Evolutionary conservation across 1,140 invertebrate species (phyloP), one percentile per base, ranked within the genome.

Genomic region (Euwallacea similis): DNA sequence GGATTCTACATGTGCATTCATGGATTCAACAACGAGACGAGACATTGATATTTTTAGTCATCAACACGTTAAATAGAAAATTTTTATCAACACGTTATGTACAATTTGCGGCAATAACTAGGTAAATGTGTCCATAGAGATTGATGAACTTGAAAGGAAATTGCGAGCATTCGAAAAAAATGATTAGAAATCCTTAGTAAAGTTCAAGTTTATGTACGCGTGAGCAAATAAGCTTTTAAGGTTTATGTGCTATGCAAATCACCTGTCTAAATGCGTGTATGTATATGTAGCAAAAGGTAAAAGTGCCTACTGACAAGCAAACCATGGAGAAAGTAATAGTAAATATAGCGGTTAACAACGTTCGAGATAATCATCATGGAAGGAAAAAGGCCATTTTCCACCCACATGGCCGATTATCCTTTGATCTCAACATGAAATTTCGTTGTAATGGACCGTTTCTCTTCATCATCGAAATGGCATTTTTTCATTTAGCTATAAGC

Each of bases 161-260:
- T 58, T 13, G 9, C 11, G 55, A 13, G 9, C 8, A 15, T 58
- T 15, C 55, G 16, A 58, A 16, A 59, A 59, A 59, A 59, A 59
- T 59, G 10, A 59, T 59, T 59, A 59, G 56, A 59, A 59, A 59
- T 59, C 56, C 33, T 6, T 16, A 33, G 56, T 33, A 33, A 59
- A 59, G 56, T 59, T 59, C 56, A 59, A 16, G 56, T 59, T 59
- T 59, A 13, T 59, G 11, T 11, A 59, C 21, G n/a, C 33, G 56
- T 59, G 33, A 21, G 56, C 33, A 59, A 59, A 59, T 59, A 59
- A 59, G 56, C 33, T 59, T 59, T 59, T 15, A 59, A 59, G 56
- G 56, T 59, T 59, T 59, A 59, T 59, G 56, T 59, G 11, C n/a
- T 59, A 59, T 59, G 56, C 56, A 59, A 59, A 59, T 59, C 56